Conservation (phyloP, 2,113 vertebrate genomes). For the Puffinus mauretanicus region DNA sequence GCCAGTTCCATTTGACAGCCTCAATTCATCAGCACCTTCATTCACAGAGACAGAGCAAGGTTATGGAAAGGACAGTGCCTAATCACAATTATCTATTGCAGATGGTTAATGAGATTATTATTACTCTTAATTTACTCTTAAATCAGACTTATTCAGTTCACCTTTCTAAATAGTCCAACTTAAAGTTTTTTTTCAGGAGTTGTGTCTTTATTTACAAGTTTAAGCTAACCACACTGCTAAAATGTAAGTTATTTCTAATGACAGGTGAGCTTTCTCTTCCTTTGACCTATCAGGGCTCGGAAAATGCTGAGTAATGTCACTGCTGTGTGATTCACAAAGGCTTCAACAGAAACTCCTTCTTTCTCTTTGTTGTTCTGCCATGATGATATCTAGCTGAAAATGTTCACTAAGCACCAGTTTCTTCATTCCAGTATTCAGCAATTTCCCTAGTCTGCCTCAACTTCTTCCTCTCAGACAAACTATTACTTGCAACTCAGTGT, state of each 20-base stretch:
- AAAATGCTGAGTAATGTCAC: neutral
- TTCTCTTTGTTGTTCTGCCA: neutral
- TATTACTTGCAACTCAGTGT: neutral
- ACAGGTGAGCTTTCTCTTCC: neutral
- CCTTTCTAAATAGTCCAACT: neutral
- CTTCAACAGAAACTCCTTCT: neutral
- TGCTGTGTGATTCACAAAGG: neutral
- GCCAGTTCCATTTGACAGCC: conserved; percentile 27
- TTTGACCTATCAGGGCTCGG: neutral
- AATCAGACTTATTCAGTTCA: neutral
- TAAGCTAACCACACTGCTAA: neutral
- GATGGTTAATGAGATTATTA: neutral
- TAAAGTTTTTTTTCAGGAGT: neutral
- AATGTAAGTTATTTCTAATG: neutral
- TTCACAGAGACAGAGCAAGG: neutral
- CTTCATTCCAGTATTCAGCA: neutral
- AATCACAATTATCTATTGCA: neutral
- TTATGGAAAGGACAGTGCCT: neutral
- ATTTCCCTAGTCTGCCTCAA: neutral
- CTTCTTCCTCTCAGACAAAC: neutral
- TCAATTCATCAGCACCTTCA: conserved; percentile 59
- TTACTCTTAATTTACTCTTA: neutral
- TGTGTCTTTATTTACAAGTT: neutral
- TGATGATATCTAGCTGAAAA: neutral
- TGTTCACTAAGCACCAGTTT: neutral